Evolutionary conservation across 2,888 invertebrate genomes (phyloP), one percentile per base, ranked within the genome.

Genomic region (Mythimna lalbum): DNA sequence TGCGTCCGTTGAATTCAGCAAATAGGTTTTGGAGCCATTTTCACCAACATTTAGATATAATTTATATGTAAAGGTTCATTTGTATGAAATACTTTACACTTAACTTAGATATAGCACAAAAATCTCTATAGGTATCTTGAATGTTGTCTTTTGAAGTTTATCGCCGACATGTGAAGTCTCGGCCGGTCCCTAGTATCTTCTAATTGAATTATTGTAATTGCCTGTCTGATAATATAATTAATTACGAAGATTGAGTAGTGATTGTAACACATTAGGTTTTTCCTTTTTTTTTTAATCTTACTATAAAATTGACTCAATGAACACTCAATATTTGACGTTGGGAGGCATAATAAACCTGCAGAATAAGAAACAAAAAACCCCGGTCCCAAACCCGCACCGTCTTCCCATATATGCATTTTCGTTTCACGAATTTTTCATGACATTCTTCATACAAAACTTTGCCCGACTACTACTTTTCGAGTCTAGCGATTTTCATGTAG

Each of bases 161-260:
- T 52, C 27, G 17, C 2, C 27, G 7, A 2, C 2, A 27, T 19
- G 17, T 7, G 17, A 27, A 27, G 27, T 17, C 27, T 4, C 17
- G 17, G 27, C 17, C 10, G 19, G 9, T 31, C 9, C 17, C 1
- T 19, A 31, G 19, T 55, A 55, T 56, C 56, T 33, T 14, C 1
- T 56, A 56, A 56, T 56, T 36, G 33, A 36, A 36, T 36, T 56
- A 36, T 21, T 33, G 33, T 5, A 56, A 36, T 56, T 56, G 12
- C 56, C 5, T 56, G 56, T 33, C 33, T 56, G 56, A 56, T 56
- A 56, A 36, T 21, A 14, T 56, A 36, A 56, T 56, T 36, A 56
- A 56, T 36, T 56, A 36, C 21, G n/a, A 14, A 21, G 56, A 56
- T 56, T 36, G 33, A 14, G n/a, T 31, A 10, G 2, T 36, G n/a